These are phyloP conservation scores for Pachypanchax playfairii DNA, from an alignment of 2,113 vertebrate species.

Conservation along the genomic window DNA sequence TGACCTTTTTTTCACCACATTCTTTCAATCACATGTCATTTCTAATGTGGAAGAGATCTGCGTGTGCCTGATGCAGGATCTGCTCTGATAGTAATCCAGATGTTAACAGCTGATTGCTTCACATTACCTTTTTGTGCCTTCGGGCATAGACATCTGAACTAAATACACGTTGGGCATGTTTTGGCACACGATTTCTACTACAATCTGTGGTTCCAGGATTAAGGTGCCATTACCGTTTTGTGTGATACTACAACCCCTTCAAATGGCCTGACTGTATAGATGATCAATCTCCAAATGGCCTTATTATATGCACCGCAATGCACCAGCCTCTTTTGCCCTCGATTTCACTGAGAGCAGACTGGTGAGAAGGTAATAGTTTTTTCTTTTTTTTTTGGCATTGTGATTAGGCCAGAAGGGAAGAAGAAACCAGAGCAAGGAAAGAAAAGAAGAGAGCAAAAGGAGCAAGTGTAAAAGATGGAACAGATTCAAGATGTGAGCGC, in stretches of 20 bases:
- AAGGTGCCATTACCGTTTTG: slow-evolving; percentile 33
- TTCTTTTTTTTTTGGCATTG: slow-evolving; percentile 33
- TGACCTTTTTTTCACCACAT: slow-evolving; percentile 6
- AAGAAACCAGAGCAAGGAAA: slow-evolving; percentile 25
- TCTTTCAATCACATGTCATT: slow-evolving; percentile 16
- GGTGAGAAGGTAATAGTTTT: slow-evolving; percentile 35
- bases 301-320: slow-evolving; percentile 64
- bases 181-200: slow-evolving; percentile 22
- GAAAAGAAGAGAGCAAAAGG: slow-evolving; percentile 15
- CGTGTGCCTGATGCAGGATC: not conserved
- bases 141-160: slow-evolving; percentile 2
- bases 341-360: slow-evolving; percentile 37
- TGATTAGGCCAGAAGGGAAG: slow-evolving; percentile 17
- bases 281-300: slow-evolving; percentile 60
- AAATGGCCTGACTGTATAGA: slow-evolving; percentile 30
- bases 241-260: slow-evolving; percentile 45
- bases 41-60: not conserved
- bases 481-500: slow-evolving; percentile 23
- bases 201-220: slow-evolving; percentile 28
- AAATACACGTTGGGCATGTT: slow-evolving; percentile 26
- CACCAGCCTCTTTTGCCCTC: slow-evolving; percentile 27
- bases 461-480: slow-evolving; percentile 11
- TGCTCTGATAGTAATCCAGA: not conserved
- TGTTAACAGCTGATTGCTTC: not conserved
- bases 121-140: not conserved